These are phyloP conservation scores for Hyposoter didymator DNA, from an alignment of 2,888 invertebrate species.

Conservation along the genomic window DNA sequence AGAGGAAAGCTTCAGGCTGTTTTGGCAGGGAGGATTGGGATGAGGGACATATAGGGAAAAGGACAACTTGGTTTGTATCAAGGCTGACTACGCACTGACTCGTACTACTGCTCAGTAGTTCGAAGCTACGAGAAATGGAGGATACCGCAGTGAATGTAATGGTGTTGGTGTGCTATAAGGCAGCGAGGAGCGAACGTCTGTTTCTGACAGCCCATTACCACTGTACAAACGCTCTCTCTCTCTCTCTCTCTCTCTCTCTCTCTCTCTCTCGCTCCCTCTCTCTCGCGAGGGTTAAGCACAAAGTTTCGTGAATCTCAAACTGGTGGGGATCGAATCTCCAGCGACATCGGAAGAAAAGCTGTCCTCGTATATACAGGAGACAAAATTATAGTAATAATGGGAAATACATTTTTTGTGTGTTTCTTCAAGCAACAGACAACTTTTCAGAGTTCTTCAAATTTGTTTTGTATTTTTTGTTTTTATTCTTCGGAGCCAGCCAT, in stretches of 20 bases:
- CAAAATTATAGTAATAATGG: constrained; percentile 14
- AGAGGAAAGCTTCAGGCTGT: constrained; percentile 23
- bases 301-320: constrained; percentile 37
- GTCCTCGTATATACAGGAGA: neutral
- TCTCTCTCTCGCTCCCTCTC: constrained; percentile 52
- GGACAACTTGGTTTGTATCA: constrained; percentile 56
- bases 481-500: no score
- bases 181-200: constrained; percentile 80
- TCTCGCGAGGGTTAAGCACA: constrained; percentile 25
- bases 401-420: no score
- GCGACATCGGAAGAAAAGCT: constrained; percentile 13
- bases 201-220: constrained; percentile 83
- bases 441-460: neutral
- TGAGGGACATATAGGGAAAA: constrained; percentile 49
- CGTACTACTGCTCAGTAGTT: constrained; percentile 49
- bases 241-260: constrained; percentile 68
- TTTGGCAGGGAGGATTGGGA: constrained; percentile 20
- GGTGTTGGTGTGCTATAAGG: constrained; percentile 79
- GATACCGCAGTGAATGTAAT: constrained; percentile 71
- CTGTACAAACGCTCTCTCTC: constrained; percentile 79
- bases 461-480: neutral
- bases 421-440: neutral
- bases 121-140: constrained; percentile 39
- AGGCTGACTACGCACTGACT: constrained; percentile 54
- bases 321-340: neutral